Base-by-base conservation (phyloP, 2,113 vertebrate genomes). In the Corythoichthys intestinalis region DNA sequence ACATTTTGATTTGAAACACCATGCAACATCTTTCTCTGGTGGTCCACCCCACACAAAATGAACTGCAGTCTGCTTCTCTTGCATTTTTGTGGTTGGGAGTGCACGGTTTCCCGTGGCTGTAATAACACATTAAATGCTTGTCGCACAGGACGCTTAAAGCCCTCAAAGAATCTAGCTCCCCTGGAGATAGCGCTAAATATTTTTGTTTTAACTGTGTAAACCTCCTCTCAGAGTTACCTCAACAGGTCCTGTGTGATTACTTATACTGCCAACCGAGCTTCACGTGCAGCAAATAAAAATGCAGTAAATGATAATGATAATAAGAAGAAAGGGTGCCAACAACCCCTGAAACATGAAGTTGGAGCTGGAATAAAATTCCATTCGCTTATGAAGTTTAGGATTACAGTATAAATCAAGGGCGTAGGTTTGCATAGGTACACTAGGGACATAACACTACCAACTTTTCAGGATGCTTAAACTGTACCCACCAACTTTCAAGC, bases 151-250 rank as follows among this genome's bases (percentile, higher is more conserved):
- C 15, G 35, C 58, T 38, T 60, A 13, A 38, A 60, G 14, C 58
- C 13, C 13, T 38, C 13, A 61, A 20, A 61, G 39, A 61, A 61
- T 61, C 59, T 8, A 4, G 38, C 39, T 56, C 59, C 59, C 38
- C 38, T 61, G 59, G 38, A 61, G 59, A 39, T 60, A 39, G 35
- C 58, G 17, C 59, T 41, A 39, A 61, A 61, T 41, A 61, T 61
- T 61, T 38, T 28, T 20, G 38, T 44, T 61, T n/a, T 4, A 11
- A n/a, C 59, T 61, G 20, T 61, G 14, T 61, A 61, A 61, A 61
- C 59, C 37, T 61, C 59, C 37, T 61, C 38, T 61, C 14, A 41
- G 39, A 41, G 53, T 56, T 28, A 56, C 53, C 53, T 56, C 53
- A 56, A 8, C 53, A 56, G 53, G 20, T 28, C 20, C 20, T 56